These are phyloP conservation scores for Morbakka virulenta DNA, from an alignment of 30 jellyfish, hydroid and myxozoan species.

Conservation along the genomic window DNA sequence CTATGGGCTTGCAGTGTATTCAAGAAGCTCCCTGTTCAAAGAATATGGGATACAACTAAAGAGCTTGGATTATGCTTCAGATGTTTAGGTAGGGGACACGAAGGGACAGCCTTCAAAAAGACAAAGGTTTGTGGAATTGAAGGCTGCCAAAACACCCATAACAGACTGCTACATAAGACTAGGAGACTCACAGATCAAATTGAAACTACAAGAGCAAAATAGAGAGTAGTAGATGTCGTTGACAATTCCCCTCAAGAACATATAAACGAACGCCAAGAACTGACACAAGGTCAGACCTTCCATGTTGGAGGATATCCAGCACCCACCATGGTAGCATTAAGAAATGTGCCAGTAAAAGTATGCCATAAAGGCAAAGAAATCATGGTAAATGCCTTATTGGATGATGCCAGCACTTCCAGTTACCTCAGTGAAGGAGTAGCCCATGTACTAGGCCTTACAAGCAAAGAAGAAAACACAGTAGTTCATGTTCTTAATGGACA, in stretches of 20 bases:
- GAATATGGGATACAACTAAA: slow-evolving; percentile 30
- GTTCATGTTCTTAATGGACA: slow-evolving; percentile 12
- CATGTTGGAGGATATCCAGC: no score
- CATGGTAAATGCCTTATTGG: slow-evolving; percentile 45
- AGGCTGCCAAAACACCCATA: slow-evolving; percentile 13
- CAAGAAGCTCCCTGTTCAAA: not conserved
- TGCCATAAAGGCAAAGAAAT: not conserved
- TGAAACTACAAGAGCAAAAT: no score
- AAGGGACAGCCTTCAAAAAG: not conserved
- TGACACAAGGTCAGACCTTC: no score
- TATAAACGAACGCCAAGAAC: no score
- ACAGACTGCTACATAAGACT: slow-evolving; percentile 15
- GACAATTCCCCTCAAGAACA: no score
- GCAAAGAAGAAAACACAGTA: not conserved
- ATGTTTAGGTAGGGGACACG: slow-evolving; percentile 33
- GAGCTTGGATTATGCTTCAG: slow-evolving; percentile 31
- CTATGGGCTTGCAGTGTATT: slow-evolving; percentile 27
- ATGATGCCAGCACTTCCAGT: slow-evolving; percentile 63
- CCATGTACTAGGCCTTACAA: slow-evolving; percentile 32
- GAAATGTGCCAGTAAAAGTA: slow-evolving; percentile 24
- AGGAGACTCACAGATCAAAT: not conserved
- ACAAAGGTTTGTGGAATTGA: slow-evolving; percentile 18
- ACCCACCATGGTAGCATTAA: no score
- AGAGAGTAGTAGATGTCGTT: no score
- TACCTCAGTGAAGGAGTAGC: slow-evolving; percentile 44